Conservation (phyloP, 2,113 vertebrate species). For the Albula glossodonta region DNA sequence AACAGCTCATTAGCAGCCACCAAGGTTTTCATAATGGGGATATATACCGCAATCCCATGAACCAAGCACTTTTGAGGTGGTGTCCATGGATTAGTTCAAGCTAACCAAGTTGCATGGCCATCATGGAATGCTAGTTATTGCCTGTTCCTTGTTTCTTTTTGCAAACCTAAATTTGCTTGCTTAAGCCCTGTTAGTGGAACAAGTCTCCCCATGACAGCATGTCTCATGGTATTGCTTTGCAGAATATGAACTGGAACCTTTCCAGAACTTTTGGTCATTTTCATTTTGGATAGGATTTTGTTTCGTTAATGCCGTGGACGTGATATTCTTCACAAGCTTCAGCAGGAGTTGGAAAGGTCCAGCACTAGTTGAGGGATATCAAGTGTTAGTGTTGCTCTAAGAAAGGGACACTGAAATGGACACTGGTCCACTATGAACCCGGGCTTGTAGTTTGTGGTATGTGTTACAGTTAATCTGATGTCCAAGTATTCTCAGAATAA, state of each 20-base stretch:
- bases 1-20: background rate
- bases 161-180: background rate
- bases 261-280: background rate
- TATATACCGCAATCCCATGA: too few relatives aligned
- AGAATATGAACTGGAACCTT: background rate
- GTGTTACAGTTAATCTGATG: background rate
- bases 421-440: background rate
- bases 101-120: background rate
- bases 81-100: too few relatives aligned
- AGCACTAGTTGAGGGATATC: background rate
- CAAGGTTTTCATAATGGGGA: background rate
- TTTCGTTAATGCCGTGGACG: background rate
- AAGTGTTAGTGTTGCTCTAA: background rate
- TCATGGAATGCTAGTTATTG: background rate
- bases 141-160: background rate
- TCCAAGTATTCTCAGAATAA: background rate
- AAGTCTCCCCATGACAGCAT: background rate
- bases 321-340: background rate
- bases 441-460: background rate
- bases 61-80: too few relatives aligned
- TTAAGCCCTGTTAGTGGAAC: background rate
- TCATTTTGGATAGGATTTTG: background rate
- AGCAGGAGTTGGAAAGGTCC: background rate
- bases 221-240: background rate
- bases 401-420: background rate